These are phyloP conservation scores for Odobenus rosmarus DNA, from an alignment of 2,113 vertebrate species.

Conservation along the genomic window DNA sequence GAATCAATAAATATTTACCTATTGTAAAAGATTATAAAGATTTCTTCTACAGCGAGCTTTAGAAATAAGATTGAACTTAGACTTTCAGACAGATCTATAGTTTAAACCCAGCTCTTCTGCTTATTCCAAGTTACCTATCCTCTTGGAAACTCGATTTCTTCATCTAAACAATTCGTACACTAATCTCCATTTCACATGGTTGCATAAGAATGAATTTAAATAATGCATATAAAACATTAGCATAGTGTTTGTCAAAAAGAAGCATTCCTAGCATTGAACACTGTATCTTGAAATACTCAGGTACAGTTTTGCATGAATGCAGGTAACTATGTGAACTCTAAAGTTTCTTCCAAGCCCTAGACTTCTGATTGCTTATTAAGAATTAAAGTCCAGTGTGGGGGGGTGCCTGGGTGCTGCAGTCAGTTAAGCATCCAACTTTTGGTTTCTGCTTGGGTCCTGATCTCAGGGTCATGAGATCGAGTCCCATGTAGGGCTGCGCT, in stretches of 20 bases:
- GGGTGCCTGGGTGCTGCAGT: neutral
- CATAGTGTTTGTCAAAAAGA: neutral
- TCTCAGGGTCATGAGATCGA: neutral
- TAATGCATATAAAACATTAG: neutral
- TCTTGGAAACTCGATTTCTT: neutral
- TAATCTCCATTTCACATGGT: neutral
- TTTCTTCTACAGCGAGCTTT: neutral
- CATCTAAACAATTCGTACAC: neutral
- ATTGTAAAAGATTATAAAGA: neutral
- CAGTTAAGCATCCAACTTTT: neutral
- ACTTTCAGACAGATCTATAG: neutral
- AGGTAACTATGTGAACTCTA: neutral
- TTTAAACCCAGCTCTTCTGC: neutral
- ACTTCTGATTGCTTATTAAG: neutral
- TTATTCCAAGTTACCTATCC: neutral
- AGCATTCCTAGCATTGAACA: neutral
- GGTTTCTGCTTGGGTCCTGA: neutral
- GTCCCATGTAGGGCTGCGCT: rapidly evolving
- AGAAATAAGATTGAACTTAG: neutral
- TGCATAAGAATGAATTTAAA: neutral
- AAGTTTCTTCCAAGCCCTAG: neutral
- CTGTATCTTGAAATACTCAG: neutral
- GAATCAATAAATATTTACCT: neutral
- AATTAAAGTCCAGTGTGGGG: neutral
- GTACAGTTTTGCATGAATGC: neutral